phyloP scores from a whole-genome alignment of 2,888 invertebrate genomes.

The Asteroscopus sphinx region DNA sequence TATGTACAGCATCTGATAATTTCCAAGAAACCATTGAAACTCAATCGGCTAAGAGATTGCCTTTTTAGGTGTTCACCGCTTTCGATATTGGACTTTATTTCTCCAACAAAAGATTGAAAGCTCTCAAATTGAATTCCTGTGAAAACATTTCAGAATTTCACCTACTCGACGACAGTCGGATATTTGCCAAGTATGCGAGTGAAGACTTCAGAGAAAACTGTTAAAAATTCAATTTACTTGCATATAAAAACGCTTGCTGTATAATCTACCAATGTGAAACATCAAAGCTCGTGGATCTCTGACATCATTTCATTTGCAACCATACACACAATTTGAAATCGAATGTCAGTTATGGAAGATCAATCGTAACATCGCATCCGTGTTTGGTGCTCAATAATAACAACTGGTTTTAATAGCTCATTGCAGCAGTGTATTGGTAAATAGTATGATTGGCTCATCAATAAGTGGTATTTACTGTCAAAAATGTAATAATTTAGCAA shows the following conservation, averaged over 20 bases:
- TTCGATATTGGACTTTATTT: conserved; percentile 15
- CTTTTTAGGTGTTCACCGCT: conserved; percentile 15
- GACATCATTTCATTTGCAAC: conserved; percentile 2
- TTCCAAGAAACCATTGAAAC: conserved; percentile 10
- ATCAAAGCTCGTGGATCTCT: conserved; percentile 24
- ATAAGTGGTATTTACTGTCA: conserved; percentile 2
- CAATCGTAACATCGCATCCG: conserved; percentile 15
- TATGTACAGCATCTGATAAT: not conserved
- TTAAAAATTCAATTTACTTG: conserved; percentile 4
- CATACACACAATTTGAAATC: conserved; percentile 1
- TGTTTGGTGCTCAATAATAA: conserved; percentile 15
- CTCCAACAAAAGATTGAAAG: conserved; percentile 2
- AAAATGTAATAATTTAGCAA: too few relatives aligned
- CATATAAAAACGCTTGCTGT: conserved; percentile 2
- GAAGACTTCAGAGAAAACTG: not conserved
- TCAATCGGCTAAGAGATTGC: conserved; percentile 18
- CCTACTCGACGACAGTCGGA: conserved; percentile 10
- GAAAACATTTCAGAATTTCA: conserved; percentile 6
- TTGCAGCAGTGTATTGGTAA: conserved; percentile 28
- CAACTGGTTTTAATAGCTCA: conserved; percentile 36
- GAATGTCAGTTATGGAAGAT: conserved; percentile 24
- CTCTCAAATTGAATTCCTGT: not conserved
- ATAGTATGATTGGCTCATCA: conserved; percentile 26
- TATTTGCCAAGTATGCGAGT: conserved; percentile 1
- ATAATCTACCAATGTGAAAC: conserved; percentile 9